phyloP scores from a whole-genome alignment of 2,888 invertebrate genomes.

The Diarsia brunnea region DNA sequence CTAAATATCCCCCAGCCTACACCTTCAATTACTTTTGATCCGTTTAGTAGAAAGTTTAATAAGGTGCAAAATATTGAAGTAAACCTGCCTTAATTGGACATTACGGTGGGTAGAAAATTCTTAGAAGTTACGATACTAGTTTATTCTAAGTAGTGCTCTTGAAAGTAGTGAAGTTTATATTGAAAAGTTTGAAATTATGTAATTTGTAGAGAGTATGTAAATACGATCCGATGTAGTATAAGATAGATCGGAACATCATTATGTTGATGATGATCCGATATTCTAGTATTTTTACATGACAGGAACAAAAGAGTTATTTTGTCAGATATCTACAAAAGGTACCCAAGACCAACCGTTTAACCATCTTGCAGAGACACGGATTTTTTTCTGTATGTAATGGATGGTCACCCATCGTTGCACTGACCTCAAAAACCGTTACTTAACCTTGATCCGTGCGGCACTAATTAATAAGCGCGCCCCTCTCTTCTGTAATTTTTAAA shows the following conservation, averaged over 20 bases:
- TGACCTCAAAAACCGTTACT: background rate
- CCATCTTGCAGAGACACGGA: background rate
- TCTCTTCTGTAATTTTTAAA: background rate
- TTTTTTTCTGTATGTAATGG: background rate
- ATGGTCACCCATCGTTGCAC: background rate
- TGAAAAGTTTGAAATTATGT: background rate
- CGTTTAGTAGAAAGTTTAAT: constrained; percentile 62
- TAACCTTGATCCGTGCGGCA: background rate
- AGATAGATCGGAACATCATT: too few species aligned
- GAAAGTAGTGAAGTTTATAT: background rate
- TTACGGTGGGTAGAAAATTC: constrained; percentile 29
- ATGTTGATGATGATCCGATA: too few species aligned
- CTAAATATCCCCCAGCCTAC: constrained; percentile 24
- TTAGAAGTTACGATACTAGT: constrained; percentile 1
- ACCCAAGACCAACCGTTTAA: background rate
- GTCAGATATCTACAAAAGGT: background rate
- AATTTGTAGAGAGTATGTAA: background rate
- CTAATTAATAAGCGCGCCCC: background rate
- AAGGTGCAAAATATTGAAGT: constrained; percentile 61
- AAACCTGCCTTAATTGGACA: constrained; percentile 44
- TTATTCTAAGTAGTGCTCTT: background rate
- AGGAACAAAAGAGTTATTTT: background rate
- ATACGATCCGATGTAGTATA: background rate
- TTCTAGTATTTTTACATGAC: too few species aligned
- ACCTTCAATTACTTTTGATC: constrained; percentile 57